Evolutionary conservation across 2,113 vertebrate species (phyloP).

Genomic region (Prolemur simus): DNA sequence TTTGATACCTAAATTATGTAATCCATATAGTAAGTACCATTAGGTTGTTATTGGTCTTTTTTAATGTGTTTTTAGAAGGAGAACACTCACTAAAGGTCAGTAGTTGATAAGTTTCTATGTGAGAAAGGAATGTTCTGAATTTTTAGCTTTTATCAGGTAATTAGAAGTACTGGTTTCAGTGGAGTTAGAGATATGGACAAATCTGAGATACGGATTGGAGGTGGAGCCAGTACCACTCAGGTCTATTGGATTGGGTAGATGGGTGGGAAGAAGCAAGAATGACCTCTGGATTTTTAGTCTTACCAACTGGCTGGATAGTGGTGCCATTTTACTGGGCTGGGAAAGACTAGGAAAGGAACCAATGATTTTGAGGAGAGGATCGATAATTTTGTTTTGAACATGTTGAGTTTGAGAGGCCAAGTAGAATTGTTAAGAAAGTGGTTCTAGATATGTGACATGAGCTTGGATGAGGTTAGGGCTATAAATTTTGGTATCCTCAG

Average conservation of each 20-base stretch:
- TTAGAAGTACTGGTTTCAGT: conserved; percentile 17
- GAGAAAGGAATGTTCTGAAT: neutral
- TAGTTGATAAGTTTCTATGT: conserved; percentile 16
- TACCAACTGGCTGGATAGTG: conserved; percentile 15
- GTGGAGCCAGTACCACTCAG: neutral
- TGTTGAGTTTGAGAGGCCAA: neutral
- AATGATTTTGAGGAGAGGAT: conserved; percentile 13
- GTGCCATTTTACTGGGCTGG: neutral
- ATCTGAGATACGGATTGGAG: neutral
- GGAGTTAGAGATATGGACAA: neutral
- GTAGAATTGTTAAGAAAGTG: neutral
- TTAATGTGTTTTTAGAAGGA: conserved; percentile 32
- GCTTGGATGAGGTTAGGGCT: neutral
- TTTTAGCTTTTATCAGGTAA: conserved; percentile 44
- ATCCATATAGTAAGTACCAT: neutral
- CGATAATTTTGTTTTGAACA: conserved; percentile 37
- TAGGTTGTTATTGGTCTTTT: neutral
- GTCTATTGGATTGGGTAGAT: neutral
- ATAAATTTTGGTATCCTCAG: neutral
- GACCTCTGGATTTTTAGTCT: neutral
- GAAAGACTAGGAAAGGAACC: conserved; percentile 11
- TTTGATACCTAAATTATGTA: conserved; percentile 2
- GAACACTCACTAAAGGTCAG: neutral
- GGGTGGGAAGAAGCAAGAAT: neutral
- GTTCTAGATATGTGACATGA: neutral